Conservation (phyloP, 2,113 vertebrate species). For the Mustela nigripes region DNA sequence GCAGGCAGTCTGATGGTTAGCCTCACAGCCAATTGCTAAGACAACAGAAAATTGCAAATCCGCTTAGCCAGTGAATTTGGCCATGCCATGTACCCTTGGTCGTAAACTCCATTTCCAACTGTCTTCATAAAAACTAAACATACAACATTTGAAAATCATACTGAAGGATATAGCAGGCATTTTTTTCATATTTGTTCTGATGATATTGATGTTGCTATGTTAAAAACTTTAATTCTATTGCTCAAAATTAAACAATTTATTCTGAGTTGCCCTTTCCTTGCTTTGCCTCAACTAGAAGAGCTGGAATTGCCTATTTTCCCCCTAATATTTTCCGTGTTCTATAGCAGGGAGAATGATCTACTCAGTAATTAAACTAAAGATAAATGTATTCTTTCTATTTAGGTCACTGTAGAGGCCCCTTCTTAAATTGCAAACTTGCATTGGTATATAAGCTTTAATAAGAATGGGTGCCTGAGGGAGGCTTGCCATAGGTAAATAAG, state of each 20-base stretch:
- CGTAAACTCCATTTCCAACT: conserved; percentile 62
- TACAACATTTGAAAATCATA: conserved; percentile 55
- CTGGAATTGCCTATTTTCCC: neutral
- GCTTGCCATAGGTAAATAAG: neutral
- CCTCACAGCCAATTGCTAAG: conserved; percentile 71
- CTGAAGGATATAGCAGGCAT: neutral
- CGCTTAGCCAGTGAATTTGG: conserved; percentile 63
- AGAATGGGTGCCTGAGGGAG: neutral
- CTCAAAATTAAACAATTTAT: conserved; percentile 56
- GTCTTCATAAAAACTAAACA: conserved; percentile 59
- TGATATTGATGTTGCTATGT: neutral
- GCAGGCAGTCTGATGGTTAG: conserved; percentile 45
- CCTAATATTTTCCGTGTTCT: neutral
- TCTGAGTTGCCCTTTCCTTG: conserved; percentile 21
- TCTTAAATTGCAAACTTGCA: conserved; percentile 49
- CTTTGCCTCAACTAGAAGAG: conserved; percentile 13
- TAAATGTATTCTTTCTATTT: conserved; percentile 36
- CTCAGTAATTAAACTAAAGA: conserved; percentile 8
- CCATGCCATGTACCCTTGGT: neutral
- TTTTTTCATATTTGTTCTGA: conserved; percentile 54
- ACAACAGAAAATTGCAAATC: conserved; percentile 76
- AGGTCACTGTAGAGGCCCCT: fast-evolving
- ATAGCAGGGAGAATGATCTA: neutral
- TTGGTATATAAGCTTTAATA: neutral
- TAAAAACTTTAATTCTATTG: conserved; percentile 44